Evolutionary conservation across 2,888 invertebrate genomes (phyloP), one percentile per base, ranked within the genome.

Genomic region (Carabus problematicus): DNA sequence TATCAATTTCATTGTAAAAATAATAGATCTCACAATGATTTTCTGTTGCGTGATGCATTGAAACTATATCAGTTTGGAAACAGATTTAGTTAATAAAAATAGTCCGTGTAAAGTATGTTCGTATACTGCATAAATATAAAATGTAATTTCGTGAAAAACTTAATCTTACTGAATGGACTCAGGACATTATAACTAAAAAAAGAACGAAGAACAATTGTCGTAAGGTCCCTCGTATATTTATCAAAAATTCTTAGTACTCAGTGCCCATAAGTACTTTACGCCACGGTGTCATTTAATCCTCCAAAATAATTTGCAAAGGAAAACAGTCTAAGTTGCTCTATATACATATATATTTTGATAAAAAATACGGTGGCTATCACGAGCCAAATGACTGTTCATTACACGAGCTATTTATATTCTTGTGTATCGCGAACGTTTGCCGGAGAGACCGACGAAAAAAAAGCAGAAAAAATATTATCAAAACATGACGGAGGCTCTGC

Each of bases 311-410:
- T 66, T 66, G 59, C 59, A 47, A 16, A 14, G 40, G 1, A 52
- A 52, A 19, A 14, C 8, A 52, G 9, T 52, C 52, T 11, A 19
- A 16, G 18, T 52, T 52, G 52, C 49, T 58, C 41, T 67, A 66
- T 66, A n/a, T n/a, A n/a, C n/a, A n/a, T n/a, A n/a, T n/a, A 58
- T 66, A 66, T 66, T 66, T 66, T 49, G 58, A 66, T 66, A 60
- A 67, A 60, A 67, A 67, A 67, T 67, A 67, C 60, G 59, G 39
- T 11, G 52, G 59, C 59, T 59, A 59, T 59, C 59, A 67, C 29
- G 40, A 56, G 29, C 56, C 11, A 56, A 40, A 56, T 67, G 60
- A 54, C 59, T 52, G 67, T 60, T 67, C 67, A 67, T 67, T 67
- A 67, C 56, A 54, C 19, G 18, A 12, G 49, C 67, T 54, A 67